Evolutionary conservation across 2,113 vertebrate genomes (phyloP).

Genomic region (Axis porcinus): DNA sequence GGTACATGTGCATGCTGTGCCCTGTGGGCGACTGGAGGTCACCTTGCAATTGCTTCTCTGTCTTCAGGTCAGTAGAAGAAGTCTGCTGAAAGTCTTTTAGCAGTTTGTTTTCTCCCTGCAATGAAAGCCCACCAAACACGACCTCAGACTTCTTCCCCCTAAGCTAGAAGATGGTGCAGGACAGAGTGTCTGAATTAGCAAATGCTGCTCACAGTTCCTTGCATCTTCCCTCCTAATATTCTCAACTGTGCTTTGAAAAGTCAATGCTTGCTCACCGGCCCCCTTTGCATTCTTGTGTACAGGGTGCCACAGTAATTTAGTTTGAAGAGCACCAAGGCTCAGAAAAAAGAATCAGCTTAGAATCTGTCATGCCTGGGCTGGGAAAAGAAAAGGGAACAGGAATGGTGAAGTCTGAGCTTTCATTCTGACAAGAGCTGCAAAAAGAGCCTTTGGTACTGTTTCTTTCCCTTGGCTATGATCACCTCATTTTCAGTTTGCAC

Average conservation of each 20-base stretch:
- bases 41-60: background rate
- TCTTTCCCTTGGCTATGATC: background rate
- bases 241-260: conserved; percentile 45
- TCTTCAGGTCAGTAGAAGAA: background rate
- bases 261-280: conserved; percentile 34
- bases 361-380: conserved; percentile 9
- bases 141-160: background rate
- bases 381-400: conserved; percentile 59
- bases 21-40: background rate
- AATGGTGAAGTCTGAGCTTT: conserved; percentile 2
- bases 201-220: conserved; percentile 19
- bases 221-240: background rate
- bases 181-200: background rate
- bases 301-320: conserved; percentile 14
- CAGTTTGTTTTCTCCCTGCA: background rate
- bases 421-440: background rate
- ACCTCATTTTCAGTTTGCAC: background rate
- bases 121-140: background rate
- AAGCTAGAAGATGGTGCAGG: background rate
- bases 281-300: background rate
- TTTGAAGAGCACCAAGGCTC: background rate
- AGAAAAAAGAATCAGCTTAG: conserved; percentile 24
- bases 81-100: background rate
- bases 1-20: background rate
- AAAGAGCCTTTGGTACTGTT: background rate